Evolutionary conservation across 2,797 vertebrate species (phyloP), one percentile per base, ranked within the genome.

Genomic region (Sebastes steindachneri): DNA sequence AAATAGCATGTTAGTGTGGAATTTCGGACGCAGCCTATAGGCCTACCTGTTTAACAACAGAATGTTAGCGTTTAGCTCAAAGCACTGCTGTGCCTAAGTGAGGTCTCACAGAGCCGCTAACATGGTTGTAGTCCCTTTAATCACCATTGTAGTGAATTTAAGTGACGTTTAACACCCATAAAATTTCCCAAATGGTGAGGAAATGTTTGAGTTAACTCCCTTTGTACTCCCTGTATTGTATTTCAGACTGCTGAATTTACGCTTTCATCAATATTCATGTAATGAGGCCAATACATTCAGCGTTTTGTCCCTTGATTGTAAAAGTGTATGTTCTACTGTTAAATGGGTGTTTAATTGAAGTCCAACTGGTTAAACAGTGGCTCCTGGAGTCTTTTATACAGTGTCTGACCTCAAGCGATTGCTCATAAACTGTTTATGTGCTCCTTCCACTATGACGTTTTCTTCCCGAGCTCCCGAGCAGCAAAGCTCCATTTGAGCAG

Each of bases 351-450:
- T 88, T 82, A 92, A 92, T 87, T 82, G 67, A 82, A 63, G 68
- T 84, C 74, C 67, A 65, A 62, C 85, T 75, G 85, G 68, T 87
- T 87, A 80, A 85, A 87, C 76, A 70, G 75, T 35, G 63, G 84
- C 75, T 87, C 75, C 83, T 74, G 82, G 77, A 72, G 83, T 86
- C 62, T 66, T 87, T 82, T 85, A 33, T 72, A 59, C 63, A 66
- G 51, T 5, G 15, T 88, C 85, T 85, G 86, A 93, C 91, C 90
- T 88, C 55, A 45, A 85, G 84, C 89, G 68, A 80, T 86, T 79
- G 64, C 75, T 81, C 83, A 72, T 89, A 90, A 91, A 91, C 84
- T 31, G 77, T 89, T 88, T 87, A 86, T 89, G 86, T 89, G 83
- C 79, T 86, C 54, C 45, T 29, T 76, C 41, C 72, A 14, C 76